Evolutionary conservation across 2,113 vertebrate genomes (phyloP), one percentile per base, ranked within the genome.

Genomic region (Neofelis nebulosa): DNA sequence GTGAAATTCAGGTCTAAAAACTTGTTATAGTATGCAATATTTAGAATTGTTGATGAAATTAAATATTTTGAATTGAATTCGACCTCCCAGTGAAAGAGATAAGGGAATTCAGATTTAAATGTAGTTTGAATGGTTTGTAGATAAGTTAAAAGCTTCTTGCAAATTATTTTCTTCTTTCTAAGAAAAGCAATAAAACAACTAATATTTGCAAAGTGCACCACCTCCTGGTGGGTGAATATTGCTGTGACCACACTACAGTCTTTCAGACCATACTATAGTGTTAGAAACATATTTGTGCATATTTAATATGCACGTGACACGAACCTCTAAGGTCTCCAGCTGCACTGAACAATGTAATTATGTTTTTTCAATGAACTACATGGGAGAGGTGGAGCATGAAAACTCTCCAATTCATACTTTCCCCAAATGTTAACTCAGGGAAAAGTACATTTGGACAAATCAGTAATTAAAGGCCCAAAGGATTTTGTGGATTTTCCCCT

Each of bases 381-480:
- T 48, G 63, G 76, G 48, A 93, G 76, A 89, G 27, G 78, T 19
- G 52, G 55, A 68, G 10, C 41, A 18, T 79, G 50, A 36, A 8
- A 76, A 11, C 38, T 71, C 50, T n/a, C 13, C 21, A 83, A 36
- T 85, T 80, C 74, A 55, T 52, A 94, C 55, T 79, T 48, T 82
- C 86, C 82, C 69, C 85, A 97, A 94, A 95, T 93, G 79, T 97
- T 97, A 97, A 95, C 94, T 91, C 96, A 91, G 69, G 27, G 16
- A 0, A 41, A 6, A 12, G 74, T n/a, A 19, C 52, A 88, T 9
- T 38, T 92, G 79, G 48, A 73, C 25, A 85, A 95, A 68, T 98
- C 52, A 88, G 18, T 86, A 91, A 82, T 41, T 76, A 76, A 89
- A 84, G 7, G 0, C 27, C 15, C 41, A 48, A 0, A 31, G 29